Evolutionary conservation across 2,113 vertebrate genomes (phyloP), one percentile per base, ranked within the genome.

Genomic region (Macquaria ambigua): DNA sequence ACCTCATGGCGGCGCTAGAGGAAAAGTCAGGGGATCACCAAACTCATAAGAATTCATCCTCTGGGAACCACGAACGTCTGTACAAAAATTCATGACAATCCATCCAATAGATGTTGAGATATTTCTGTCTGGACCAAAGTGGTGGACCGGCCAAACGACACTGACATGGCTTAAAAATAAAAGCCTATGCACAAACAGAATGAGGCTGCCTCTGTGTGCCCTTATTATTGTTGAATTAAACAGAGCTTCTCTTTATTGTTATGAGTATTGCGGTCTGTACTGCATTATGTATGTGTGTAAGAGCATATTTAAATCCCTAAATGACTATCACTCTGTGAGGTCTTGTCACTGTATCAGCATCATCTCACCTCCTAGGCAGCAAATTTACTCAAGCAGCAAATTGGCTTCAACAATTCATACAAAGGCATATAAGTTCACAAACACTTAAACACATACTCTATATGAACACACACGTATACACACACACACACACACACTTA

Each of bases 281-380:
- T 67, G 25, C 58, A 76, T 78, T 61, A 50, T 66, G 68, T 41
- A 63, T 75, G 28, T 14, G 21, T 41, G 21, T 23, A 39, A 48
- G 37, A 55, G n/a, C 82, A 63, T 82, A 66, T 87, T 73, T 53
- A 87, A 66, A 74, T 52, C 43, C 73, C 69, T 64, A 39, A 37
- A 48, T 41, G 25, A 66, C 31, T 3, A 23, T 81, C 56, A 58
- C 48, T 82, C 41, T 31, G 62, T 23, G 82, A 62, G 58, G n/a
- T 55, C 59, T 8, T 73, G 77, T 52, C 73, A 69, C 48, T 64
- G 41, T 34, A 75, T 75, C 74, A 62, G 9, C 69, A 63, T 43
- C 56, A 25, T 73, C 53, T 62, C 14, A 55, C 39, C 46, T 46
- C 66, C 34, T 16, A 23, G 52, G 31, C n/a, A 59, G 50, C 66